Evolutionary conservation across 2,113 vertebrate genomes (phyloP), one percentile per base, ranked within the genome.

Genomic region (Nibea albiflora): DNA sequence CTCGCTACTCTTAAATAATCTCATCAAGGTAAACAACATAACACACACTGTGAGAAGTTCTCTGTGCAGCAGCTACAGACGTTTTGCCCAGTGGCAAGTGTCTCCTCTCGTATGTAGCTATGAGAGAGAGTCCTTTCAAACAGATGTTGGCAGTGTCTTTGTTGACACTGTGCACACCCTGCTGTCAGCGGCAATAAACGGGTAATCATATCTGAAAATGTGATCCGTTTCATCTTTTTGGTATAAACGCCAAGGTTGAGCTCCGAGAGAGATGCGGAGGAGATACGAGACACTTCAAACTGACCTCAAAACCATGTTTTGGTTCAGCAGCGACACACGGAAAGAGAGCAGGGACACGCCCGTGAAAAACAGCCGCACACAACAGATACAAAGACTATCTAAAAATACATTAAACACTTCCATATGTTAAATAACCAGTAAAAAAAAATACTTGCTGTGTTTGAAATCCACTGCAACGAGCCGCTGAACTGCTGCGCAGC

Each of bases 211-310:
- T 70, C 66, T 82, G 4, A 70, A 68, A 81, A 57, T 62, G 11
- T 58, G 66, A 80, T 80, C 47, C 9, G 52, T 60, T 87, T 91
- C 69, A 79, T 81, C 66, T 80, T 58, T 46, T 47, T 17, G 15
- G 31, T 69, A 70, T 70, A 58, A 69, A 85, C 71, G 44, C 24
- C 64, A 81, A 83, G 7, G 66, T 74, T 71, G n/a, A 44, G 58
- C 54, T 81, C 60, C 3, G 66, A 60, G 19, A 73, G 68, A 85
- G 68, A 53, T 50, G 68, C 54, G 71, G 79, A 71, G 73, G 83
- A 88, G 83, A 88, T 73, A 80, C 22, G 62, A 82, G 53, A 84
- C 56, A 71, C 85, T 85, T 85, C 82, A 91, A 90, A 85, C 69
- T 64, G 62, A 67, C 85, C 84, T 79, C 84, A 81, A 78, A 86